Percentiles rank a stretch among this genome's conserved stretches.
Conservation (phyloP, 2,113 vertebrate genomes). For the Rhynchopsitta pachyrhyncha region DNA sequence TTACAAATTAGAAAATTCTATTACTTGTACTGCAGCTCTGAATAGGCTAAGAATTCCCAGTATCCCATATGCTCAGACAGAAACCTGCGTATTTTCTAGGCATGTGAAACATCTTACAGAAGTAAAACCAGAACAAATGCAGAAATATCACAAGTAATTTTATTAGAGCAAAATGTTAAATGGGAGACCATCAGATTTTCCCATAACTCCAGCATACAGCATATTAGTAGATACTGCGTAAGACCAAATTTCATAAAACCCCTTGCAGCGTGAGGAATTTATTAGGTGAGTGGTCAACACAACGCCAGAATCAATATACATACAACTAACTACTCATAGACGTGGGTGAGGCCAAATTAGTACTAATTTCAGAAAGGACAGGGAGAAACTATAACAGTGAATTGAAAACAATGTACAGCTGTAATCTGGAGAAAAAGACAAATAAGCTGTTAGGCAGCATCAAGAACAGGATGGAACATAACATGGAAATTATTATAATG, state of each 20-base stretch:
- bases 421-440: background rate
- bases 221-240: background rate
- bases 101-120: fast-evolving
- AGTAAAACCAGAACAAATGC: background rate
- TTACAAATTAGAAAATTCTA: background rate
- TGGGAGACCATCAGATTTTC: background rate
- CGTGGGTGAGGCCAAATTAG: background rate
- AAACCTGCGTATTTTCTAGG: background rate
- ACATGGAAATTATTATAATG: slow-evolving; percentile 34
- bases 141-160: background rate
- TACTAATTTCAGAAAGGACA: background rate
- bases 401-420: background rate
- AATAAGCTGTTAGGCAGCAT: background rate
- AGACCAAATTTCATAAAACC: background rate
- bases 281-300: background rate
- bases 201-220: background rate
- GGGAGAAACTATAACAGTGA: background rate
- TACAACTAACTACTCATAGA: background rate
- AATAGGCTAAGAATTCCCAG: background rate
- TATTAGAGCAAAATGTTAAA: background rate
- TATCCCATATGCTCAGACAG: background rate
- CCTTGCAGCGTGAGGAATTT: background rate
- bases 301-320: background rate
- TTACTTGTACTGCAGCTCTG: background rate
- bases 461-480: background rate